phyloP scores from a whole-genome alignment of 1,140 invertebrate species.

The Neuroterus valhalla region DNA sequence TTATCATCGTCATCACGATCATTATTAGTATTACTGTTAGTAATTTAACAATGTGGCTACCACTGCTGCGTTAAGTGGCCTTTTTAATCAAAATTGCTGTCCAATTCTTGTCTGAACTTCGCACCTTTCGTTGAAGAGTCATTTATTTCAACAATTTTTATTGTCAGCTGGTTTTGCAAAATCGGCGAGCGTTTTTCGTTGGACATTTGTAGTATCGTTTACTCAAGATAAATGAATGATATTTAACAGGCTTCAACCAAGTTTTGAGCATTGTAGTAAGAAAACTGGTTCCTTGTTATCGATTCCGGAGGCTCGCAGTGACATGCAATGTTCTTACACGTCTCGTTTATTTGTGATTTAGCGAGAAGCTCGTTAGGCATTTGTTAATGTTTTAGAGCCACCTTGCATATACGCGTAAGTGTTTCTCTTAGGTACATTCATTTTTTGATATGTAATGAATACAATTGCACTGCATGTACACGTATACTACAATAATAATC shows the following conservation, averaged over 20 bases:
- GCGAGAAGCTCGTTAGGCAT: conserved; percentile 46
- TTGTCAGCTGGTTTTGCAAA: not conserved
- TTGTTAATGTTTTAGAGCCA: conserved; percentile 52
- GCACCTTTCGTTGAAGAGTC: conserved; percentile 44
- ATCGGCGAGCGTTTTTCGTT: not conserved
- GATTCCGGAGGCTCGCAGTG: conserved; percentile 45
- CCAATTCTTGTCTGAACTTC: conserved; percentile 18
- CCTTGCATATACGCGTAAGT: conserved; percentile 50
- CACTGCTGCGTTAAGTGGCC: not conserved
- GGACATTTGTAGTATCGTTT: not conserved
- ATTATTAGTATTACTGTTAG: conserved; percentile 41
- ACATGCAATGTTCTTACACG: conserved; percentile 47
- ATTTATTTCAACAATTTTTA: conserved; percentile 1
- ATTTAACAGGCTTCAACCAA: conserved; percentile 22
- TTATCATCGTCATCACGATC: conserved; percentile 53
- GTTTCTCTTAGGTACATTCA: conserved; percentile 48
- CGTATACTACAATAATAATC: conserved; percentile 50
- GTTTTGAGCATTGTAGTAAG: conserved; percentile 23
- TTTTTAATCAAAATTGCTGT: not conserved
- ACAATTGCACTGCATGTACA: conserved; percentile 54
- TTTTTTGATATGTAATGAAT: conserved; percentile 50
- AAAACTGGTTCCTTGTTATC: conserved; percentile 39
- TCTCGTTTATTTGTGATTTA: conserved; percentile 53
- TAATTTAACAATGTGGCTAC: conserved; percentile 4
- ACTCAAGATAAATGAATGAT: not conserved